Base-by-base conservation (phyloP, 1,140 invertebrate genomes). In the Nebria ingens region DNA sequence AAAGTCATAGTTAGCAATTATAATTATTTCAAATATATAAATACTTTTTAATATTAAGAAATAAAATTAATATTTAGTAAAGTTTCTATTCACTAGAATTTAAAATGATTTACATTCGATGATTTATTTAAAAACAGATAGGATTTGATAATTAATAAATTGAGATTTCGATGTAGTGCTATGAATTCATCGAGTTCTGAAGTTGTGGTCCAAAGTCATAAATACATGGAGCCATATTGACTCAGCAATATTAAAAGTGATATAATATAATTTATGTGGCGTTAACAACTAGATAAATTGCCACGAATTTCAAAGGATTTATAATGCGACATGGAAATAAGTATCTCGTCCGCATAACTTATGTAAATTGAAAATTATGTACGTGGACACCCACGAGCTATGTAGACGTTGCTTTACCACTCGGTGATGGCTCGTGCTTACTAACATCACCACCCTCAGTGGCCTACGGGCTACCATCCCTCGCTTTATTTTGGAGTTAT, bases 291-390 rank as follows among this genome's bases (percentile, higher is more conserved):
- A 45, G 40, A 45, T 45, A 45, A 45, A 45, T 45, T 45, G 40
- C 40, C 40, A 45, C 40, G 40, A 45, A 45, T 45, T 45, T 45
- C 40, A 45, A 45, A 45, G 40, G 40, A 45, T 45, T 45, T 45
- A 45, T 45, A 45, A 45, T 45, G 40, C 40, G 17, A 45, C 40
- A 45, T 45, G 40, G 17, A 45, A 45, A 45, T 45, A 45, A 45
- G 40, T 45, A 45, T 45, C 40, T 45, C 40, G 40, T 45, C 40
- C 17, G 17, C 40, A 45, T 45, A 45, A 45, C 40, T 45, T 45
- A 45, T 45, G 40, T 45, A 45, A 45, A 45, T 45, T 45, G 40
- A 45, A 45, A 45, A 45, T 45, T 45, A 45, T 45, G 40, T 45
- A 45, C 40, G 15, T 17, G 40, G 40, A 45, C 40, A 17, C 40